A percentile compares a stretch with the other conserved stretches of the same genome.
These are phyloP conservation scores for Pyrocephalus nanus DNA, from an alignment of 2,797 vertebrate species.

Conservation along the genomic window DNA sequence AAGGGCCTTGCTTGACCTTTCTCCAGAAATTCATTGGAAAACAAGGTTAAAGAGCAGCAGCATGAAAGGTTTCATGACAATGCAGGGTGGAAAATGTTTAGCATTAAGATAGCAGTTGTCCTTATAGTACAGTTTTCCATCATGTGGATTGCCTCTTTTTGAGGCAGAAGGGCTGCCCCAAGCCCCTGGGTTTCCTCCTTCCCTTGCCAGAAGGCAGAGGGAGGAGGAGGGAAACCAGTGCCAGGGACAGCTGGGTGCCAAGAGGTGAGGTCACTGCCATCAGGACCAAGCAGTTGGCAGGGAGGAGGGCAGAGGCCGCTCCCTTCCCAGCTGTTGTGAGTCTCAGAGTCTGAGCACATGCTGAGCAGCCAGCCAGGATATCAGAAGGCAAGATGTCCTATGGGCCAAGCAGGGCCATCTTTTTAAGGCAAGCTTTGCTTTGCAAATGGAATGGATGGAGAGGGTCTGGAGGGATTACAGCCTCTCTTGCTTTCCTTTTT, in stretches of 20 bases:
- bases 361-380: not conserved
- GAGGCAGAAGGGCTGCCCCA: not conserved
- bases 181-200: not conserved
- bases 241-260: not conserved
- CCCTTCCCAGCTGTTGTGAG: constrained; percentile 1
- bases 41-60: not conserved
- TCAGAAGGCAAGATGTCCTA: not conserved
- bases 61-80: not conserved
- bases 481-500: not conserved
- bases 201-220: not conserved
- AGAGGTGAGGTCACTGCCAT: constrained; percentile 22
- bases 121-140: not conserved
- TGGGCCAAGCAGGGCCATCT: not conserved
- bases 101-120: not conserved
- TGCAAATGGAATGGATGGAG: not conserved
- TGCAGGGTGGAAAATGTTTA: not conserved
- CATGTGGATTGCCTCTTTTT: not conserved
- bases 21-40: not conserved
- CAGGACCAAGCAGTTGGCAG: not conserved
- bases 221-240: not conserved
- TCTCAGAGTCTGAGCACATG: not conserved
- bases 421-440: not conserved
- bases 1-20: not conserved
- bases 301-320: constrained; percentile 18
- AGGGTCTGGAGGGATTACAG: not conserved